These are phyloP conservation scores for Tachysurus fulvidraco DNA, from an alignment of 2,113 vertebrate species.

Conservation along the genomic window DNA sequence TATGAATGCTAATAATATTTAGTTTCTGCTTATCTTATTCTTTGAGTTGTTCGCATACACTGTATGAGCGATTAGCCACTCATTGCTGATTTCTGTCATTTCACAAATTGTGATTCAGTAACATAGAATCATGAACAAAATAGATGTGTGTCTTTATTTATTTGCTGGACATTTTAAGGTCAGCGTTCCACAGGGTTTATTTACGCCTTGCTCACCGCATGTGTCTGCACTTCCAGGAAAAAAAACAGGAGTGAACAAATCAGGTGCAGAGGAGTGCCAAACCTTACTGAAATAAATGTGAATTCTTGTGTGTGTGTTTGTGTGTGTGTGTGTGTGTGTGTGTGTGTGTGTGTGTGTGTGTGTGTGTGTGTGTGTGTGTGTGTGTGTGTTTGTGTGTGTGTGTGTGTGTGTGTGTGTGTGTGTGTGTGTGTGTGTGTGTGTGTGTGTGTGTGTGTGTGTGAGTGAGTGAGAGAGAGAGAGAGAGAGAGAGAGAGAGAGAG, in stretches of 20 bases:
- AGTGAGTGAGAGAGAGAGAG: no score
- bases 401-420: no score
- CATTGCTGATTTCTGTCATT: neutral
- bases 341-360: neutral
- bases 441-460: no score
- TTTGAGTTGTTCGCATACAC: neutral
- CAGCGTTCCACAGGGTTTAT: neutral
- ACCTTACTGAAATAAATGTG: neutral
- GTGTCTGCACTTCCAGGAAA: neutral
- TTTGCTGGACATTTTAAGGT: neutral
- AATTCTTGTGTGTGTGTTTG: neutral
- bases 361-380: no score
- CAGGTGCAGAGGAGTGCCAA: neutral
- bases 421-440: no score
- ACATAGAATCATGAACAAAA: neutral
- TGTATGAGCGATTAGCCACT: no score
- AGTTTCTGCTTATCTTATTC: neutral
- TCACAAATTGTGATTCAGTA: neutral
- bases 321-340: slow-evolving; percentile 1
- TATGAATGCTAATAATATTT: neutral
- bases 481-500: neutral
- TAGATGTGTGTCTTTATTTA: neutral
- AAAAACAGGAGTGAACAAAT: neutral
- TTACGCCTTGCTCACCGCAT: neutral
- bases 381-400: no score